Base-by-base conservation (phyloP, 2,113 vertebrate species). In the Aspiorhynchus laticeps region DNA sequence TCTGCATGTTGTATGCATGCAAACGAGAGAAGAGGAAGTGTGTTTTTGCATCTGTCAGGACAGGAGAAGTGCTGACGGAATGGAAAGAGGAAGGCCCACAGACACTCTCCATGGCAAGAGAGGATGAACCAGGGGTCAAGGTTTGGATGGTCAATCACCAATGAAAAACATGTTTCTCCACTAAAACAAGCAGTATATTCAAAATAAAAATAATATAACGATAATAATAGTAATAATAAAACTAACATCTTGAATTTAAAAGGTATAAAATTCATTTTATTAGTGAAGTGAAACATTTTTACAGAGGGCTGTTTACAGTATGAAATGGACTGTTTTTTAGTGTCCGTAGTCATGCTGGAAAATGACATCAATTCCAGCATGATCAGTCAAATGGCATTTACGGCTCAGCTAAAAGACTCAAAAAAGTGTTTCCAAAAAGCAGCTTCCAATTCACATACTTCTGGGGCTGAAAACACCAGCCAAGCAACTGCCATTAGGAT, bases 401-500 rank as follows among this genome's bases (percentile, higher is more conserved):
- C 1, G 12, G 24, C 41, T 75, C 38, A 75, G 41, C 73, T 46
- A 41, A 26, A 41, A 76, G 73, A 6, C 73, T 46, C 24, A 75
- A 46, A 74, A n/a, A 41, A 74, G 38, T 26, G 24, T 46, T 75
- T 46, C 41, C 41, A 75, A 75, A 59, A 75, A 75, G 24, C 41
- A 43, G 38, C 21, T 12, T n/a, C 36, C 73, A 75, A 26, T 38
- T 75, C 73, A 75, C 73, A 46, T 76, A 48, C 14, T 76, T 76
- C 14, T 46, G 6, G 12, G 74, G 7, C 41, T 76, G 74, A 76
- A 76, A 43, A 48, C n/a, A 15, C 41, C 11, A 48, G 74, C 74
- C 74, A 76, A 76, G 74, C 76, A 79, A 79, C 76, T 76, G 76
- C 51, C 76, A 79, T 19, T 56, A 21, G 11, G 31, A 79, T 79